phyloP scores from a whole-genome alignment of 2,113 vertebrate species.

The Trogon melanurus region DNA sequence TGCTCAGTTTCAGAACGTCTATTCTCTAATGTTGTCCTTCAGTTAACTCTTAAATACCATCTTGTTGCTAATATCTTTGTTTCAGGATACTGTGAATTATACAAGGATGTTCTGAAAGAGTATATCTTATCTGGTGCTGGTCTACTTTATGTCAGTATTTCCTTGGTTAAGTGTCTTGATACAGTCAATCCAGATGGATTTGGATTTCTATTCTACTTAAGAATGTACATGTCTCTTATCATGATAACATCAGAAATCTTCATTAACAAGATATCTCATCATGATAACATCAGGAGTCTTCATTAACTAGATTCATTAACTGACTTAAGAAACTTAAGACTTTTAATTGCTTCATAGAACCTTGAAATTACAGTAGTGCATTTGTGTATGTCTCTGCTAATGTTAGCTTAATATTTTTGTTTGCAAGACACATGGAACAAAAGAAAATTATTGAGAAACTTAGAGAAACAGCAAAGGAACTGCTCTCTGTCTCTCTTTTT shows the following conservation, averaged over 20 bases:
- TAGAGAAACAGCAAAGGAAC: neutral
- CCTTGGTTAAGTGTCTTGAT: neutral
- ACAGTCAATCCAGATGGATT: neutral
- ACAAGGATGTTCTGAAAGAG: neutral
- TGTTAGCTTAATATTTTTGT: neutral
- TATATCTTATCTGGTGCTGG: neutral
- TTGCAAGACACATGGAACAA: neutral
- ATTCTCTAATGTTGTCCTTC: neutral
- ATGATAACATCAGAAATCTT: neutral
- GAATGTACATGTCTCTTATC: neutral
- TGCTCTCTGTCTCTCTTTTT: neutral
- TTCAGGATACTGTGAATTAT: neutral
- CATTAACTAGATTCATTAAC: neutral
- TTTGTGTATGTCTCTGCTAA: neutral
- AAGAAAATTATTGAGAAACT: neutral
- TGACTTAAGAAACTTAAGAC: neutral
- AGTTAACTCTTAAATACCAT: neutral
- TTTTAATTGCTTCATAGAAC: neutral
- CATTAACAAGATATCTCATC: neutral
- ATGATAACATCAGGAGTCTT: neutral
- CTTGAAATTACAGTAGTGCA: neutral
- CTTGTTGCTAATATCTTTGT: neutral
- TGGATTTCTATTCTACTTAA: neutral
- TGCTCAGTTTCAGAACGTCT: neutral
- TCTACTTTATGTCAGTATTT: neutral